Evolutionary conservation across 2,888 invertebrate species (phyloP), one percentile per base, ranked within the genome.

Genomic region (Acrobasis repandana): DNA sequence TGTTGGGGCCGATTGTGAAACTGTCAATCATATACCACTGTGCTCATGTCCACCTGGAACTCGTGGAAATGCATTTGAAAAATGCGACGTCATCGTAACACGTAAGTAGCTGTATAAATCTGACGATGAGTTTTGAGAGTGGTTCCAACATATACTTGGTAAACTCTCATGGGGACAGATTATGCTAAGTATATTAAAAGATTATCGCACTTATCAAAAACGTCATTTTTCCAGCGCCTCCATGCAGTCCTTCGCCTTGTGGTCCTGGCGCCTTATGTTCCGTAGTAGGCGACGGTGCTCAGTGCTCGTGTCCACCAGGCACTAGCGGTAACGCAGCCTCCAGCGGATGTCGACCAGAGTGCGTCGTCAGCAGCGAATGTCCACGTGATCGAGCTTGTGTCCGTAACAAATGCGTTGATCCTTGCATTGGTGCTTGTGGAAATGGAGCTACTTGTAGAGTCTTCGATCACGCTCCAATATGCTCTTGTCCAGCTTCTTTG

Each of bases 391-490:
- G 94, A 58, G 95, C 96, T 33, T 97, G 97, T 72, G 93, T 95
- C 2, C 95, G 95, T 72, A 87, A 97, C 95, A 90, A 95, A 81
- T 97, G 97, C 75, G 88, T 95, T 4, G 96, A 97, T 76, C 97
- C 97, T 10, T 97, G 97, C 73, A 93, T 95, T 1, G 96, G 96
- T 38, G 94, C 95, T n/a, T 97, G 97, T 70, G 97, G 97, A 63
- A 94, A 94, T 72, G 94, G 94, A 20, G 96, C 98, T 1, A 82
- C 94, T 64, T 98, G 98, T 75, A 95, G 92, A 60, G 92, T 92
- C 4, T 87, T 91, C 65, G 91, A 93, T 65, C 93, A 93, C 66
- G 96, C 77, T 74, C 93, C 76, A 0, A 95, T 97, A 58, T 98
- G 98, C 77, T 95, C 94, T 56, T 98, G 98, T 75, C 95, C 96